A percentile compares a stretch with the other conserved stretches of the same genome.
Evolutionary conservation across 2,113 vertebrate genomes (phyloP).

Genomic region (Psittacus erithacus): DNA sequence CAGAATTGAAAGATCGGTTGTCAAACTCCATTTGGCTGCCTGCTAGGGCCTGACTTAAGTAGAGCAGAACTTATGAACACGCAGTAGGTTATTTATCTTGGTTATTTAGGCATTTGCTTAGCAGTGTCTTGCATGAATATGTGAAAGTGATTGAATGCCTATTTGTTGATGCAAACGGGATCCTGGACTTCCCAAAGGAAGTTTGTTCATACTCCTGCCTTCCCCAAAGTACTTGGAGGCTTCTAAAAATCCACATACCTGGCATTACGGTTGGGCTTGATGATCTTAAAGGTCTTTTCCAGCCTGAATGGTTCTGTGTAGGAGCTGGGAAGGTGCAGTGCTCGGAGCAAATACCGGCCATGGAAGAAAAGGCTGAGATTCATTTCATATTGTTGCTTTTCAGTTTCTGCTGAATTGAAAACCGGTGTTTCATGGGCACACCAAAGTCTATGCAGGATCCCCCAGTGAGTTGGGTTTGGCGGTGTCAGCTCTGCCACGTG

Average conservation of each 20-base stretch:
- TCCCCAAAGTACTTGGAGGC: not conserved
- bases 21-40: not conserved
- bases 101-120: not conserved
- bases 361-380: not conserved
- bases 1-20: not conserved
- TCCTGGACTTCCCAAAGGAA: not conserved
- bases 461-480: not conserved
- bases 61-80: accelerated
- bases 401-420: not conserved
- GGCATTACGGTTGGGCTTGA: not conserved
- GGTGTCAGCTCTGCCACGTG: not conserved
- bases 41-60: not conserved
- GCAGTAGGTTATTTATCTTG: not conserved
- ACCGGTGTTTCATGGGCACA: not conserved
- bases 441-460: not conserved
- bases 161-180: not conserved
- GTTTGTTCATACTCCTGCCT: not conserved
- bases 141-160: not conserved
- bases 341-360: not conserved
- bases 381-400: accelerated
- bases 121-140: not conserved
- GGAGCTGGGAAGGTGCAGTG: accelerated
- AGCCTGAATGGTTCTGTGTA: not conserved
- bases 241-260: not conserved
- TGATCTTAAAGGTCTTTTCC: not conserved